Base-by-base conservation (phyloP, 2,113 vertebrate species). In the Lophochroa leadbeateri region DNA sequence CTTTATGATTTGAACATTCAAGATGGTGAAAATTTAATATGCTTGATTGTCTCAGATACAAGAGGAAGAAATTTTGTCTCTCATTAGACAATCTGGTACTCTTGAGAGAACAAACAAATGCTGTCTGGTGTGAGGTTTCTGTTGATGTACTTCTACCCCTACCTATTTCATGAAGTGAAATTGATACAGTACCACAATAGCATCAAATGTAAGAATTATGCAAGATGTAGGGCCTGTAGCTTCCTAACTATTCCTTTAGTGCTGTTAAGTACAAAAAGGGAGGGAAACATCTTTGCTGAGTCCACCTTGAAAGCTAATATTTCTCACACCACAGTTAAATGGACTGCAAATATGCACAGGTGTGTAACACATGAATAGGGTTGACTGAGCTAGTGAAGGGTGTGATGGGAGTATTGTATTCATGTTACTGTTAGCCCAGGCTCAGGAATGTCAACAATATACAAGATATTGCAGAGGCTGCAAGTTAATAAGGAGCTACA, bases 281-380 rank as follows among this genome's bases (percentile, higher is more conserved):
- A 35, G 17, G 3, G 4, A 29, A 61, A 44, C 28, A 31, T 82
- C 43, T 90, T 88, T 94, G 44, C 60, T 41, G 55, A 92, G 60
- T 75, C 92, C 82, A 72, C 88, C 88, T 96, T 82, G 55, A 96
- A 96, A 96, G 80, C 86, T 94, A 94, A 96, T 93, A 96, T 93
- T 96, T 88, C 90, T 92, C 39, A 25, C 85, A 58, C 5, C 50
- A 17, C 55, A 79, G 47, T 64, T 94, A 95, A 95, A 93, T 72
- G 77, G 92, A 94, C 61, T 96, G 95, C 80, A 96, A 96, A 97
- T 97, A 96, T 90, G 80, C 94, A 95, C 96, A 97, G 96, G 96
- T 94, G 95, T 88, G 90, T 84, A 71, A 81, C 86, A 82, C 55
- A 88, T 95, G 96, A 96, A 93, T 94, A 86, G 88, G 28, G 72